Evolutionary conservation across 1,140 invertebrate genomes (phyloP).

Genomic region (Pseudomyrmex concolor): DNA sequence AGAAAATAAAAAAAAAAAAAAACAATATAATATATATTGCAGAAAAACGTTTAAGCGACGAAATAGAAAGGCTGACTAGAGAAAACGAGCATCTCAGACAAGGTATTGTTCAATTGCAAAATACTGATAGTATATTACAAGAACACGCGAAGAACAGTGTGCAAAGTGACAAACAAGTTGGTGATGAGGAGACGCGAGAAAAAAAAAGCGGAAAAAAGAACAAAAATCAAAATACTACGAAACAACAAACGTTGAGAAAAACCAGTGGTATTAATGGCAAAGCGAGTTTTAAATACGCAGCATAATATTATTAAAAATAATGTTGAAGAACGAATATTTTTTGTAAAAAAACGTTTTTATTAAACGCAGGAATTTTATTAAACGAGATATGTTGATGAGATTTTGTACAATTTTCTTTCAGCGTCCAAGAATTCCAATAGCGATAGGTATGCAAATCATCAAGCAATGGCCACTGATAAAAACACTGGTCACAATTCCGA

Average conservation of each 20-base stretch:
- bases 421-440: conserved; percentile 16
- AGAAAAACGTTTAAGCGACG: conserved; percentile 85
- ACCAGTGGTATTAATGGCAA: conserved; percentile 15
- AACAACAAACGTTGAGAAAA: conserved; percentile 54
- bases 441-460: conserved; percentile 13
- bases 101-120: conserved; percentile 83
- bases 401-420: conserved; percentile 4
- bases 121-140: conserved; percentile 71
- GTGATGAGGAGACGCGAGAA: not conserved
- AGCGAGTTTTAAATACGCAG: not conserved
- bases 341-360: not conserved
- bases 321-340: not conserved
- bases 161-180: conserved; percentile 7
- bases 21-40: conserved; percentile 62
- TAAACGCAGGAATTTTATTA: not conserved
- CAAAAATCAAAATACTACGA: conserved; percentile 63
- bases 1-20: not conserved
- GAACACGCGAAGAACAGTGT: conserved; percentile 40
- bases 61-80: conserved; percentile 83
- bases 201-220: conserved; percentile 68
- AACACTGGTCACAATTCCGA: conserved; percentile 53
- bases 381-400: not conserved
- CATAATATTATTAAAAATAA: not conserved
- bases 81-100: conserved; percentile 80
- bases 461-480: conserved; percentile 10